These are phyloP conservation scores for Callospermophilus lateralis DNA, from an alignment of 2,113 vertebrate genomes.

Conservation along the genomic window DNA sequence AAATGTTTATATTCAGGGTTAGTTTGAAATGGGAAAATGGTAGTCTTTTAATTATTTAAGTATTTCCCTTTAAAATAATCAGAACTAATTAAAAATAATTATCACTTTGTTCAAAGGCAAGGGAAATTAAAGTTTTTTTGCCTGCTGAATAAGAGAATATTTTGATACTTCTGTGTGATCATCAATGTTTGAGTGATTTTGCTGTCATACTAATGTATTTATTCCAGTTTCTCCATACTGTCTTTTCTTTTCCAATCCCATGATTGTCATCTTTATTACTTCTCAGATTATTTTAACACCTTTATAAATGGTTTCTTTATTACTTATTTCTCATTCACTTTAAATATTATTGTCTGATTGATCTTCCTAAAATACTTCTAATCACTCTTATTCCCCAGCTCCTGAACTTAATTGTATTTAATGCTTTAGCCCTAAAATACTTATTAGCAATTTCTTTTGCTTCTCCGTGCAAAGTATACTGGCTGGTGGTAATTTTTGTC, in stretches of 20 bases:
- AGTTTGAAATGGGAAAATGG: conserved; percentile 19
- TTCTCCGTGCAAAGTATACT: background rate
- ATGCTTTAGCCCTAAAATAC: conserved; percentile 27
- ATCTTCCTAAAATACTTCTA: conserved; percentile 51
- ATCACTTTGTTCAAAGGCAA: background rate
- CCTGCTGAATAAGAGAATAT: background rate
- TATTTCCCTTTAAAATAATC: conserved; percentile 30
- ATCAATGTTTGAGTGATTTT: conserved; percentile 38
- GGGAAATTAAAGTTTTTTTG: background rate
- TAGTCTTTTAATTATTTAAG: conserved; percentile 40
- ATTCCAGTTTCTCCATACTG: background rate
- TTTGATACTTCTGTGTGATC: background rate
- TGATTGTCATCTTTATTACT: background rate
- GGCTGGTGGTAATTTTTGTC: background rate
- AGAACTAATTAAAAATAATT: conserved; percentile 32
- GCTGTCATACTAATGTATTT: background rate
- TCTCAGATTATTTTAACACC: conserved; percentile 44
- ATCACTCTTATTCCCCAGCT: conserved; percentile 15
- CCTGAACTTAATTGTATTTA: conserved; percentile 26
- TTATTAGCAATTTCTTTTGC: conserved; percentile 42
- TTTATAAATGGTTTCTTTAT: conserved; percentile 20
- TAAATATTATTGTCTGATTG: background rate
- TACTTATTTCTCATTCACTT: conserved; percentile 15
- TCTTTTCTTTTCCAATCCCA: background rate
- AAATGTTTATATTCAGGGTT: background rate